These are phyloP conservation scores for Rhagonycha fulva DNA, from an alignment of 2,888 invertebrate species.

Conservation along the genomic window DNA sequence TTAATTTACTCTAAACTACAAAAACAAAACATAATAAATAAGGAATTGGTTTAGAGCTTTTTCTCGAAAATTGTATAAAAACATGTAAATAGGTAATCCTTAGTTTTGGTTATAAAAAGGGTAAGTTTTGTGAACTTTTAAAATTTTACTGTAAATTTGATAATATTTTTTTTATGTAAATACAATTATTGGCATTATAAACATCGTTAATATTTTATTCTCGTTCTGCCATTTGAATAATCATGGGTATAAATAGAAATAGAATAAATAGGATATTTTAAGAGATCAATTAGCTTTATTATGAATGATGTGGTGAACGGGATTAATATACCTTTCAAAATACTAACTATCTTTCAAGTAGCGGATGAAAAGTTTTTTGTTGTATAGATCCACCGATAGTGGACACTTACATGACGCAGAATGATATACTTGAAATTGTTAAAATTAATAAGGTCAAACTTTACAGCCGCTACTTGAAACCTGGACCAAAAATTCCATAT, in stretches of 20 bases:
- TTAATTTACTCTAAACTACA: conserved; percentile 19
- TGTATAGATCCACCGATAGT: not conserved
- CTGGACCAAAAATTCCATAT: conserved; percentile 28
- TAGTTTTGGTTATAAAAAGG: not conserved
- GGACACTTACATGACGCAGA: not conserved
- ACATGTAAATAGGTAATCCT: not conserved
- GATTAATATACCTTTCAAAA: conserved; percentile 12
- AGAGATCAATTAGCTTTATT: not conserved
- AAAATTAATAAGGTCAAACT: conserved; percentile 5
- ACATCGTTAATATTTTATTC: not conserved
- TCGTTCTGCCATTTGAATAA: not conserved
- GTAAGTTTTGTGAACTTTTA: not conserved
- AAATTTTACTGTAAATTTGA: not conserved
- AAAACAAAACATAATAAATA: conserved; percentile 17
- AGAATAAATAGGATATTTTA: not conserved
- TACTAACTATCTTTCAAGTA: conserved; percentile 23
- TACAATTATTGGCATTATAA: not conserved
- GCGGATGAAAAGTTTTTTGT: conserved; percentile 19
- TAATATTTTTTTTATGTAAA: not conserved
- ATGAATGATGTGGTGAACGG: conserved; percentile 14
- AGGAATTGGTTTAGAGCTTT: not conserved
- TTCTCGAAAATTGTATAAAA: not conserved
- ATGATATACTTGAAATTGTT: not conserved
- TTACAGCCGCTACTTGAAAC: conserved; percentile 28
- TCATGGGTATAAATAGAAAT: not conserved